Base-by-base conservation (phyloP, 92 coral and sea anemone species). In the Epizoanthus ramosus region DNA sequence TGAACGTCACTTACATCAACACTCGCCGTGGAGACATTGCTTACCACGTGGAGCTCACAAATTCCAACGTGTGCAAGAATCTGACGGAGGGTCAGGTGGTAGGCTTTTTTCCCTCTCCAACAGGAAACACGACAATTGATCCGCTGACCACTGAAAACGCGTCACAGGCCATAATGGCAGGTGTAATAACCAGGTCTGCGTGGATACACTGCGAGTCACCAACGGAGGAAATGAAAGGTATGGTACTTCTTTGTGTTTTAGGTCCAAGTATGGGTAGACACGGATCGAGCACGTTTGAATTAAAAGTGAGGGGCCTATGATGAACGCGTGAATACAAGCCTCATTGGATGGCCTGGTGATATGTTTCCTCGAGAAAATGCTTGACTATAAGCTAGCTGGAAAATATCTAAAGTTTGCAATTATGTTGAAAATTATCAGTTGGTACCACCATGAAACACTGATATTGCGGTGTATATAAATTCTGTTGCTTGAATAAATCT, bases 21-120 rank as follows among this genome's bases (percentile, higher is more conserved):
- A 91, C 98, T 19, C 76, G 73, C 17, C 86, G 90, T 13, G 98
- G 98, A 3, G 98, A 95, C 85, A 95, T 95, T 65, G 98, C 98
- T 4, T 95, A 95, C 67, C 98, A 95, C 83, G 80, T 95, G 79
- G 86, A 83, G 63, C 89, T 95, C n/a, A 89, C 92, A 41, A 94
- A 94, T 59, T 86, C 85, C 37, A 88, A 92, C 53, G 59, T 81
- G 68, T 79, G 81, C 83, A 71, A 87, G 50, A 72, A 80, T 3
- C 90, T 93, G 19, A 69, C 85, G 77, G 98, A 95, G 81, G 98
- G 98, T 17, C 93, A 93, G 73, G 97, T 95, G 80, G 98, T 95
- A 74, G 98, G 96, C 18, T 95, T 95, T 69, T 94, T 91, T 71
- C 89, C 98, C 64, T 67, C 79, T 28, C 79, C 88, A 10, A 90